phyloP scores from a whole-genome alignment of 2,888 invertebrate genomes.

The Azorinus chamasolen region DNA sequence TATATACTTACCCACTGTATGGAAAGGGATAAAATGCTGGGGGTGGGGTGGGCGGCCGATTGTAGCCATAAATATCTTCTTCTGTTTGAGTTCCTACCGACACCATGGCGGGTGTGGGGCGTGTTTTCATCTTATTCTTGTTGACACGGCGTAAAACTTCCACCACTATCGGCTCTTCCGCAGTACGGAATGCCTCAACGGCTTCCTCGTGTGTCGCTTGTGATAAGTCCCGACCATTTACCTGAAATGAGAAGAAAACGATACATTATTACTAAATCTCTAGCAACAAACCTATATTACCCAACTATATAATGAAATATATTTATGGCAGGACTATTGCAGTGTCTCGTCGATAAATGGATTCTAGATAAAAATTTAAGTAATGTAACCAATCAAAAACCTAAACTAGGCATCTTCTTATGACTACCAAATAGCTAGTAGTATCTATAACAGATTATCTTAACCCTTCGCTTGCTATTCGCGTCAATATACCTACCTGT shows the following conservation, averaged over 20 bases:
- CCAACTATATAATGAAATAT: background rate
- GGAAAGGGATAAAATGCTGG: conserved; percentile 77
- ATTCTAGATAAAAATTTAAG: no score
- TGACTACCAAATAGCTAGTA: no score
- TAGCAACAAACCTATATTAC: no score
- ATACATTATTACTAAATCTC: no score
- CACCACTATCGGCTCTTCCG: conserved; percentile 86
- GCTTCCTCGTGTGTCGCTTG: conserved; percentile 86
- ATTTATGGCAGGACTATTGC: no score
- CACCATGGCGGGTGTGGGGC: conserved; percentile 80
- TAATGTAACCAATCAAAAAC: no score
- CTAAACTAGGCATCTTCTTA: no score
- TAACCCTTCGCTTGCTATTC: no score
- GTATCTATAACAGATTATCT: no score
- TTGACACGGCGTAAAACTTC: conserved; percentile 84
- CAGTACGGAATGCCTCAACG: conserved; percentile 85
- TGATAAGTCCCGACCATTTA: conserved; percentile 86
- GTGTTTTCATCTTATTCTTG: conserved; percentile 77
- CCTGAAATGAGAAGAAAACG: conserved; percentile 75
- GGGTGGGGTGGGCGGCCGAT: conserved; percentile 80
- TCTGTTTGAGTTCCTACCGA: conserved; percentile 85
- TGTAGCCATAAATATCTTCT: conserved; percentile 82
- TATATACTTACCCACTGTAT: conserved; percentile 78
- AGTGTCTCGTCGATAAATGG: no score
- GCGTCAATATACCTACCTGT: no score